A percentile compares a stretch with the other conserved stretches of the same genome.
Conservation (phyloP, 2,888 invertebrate species). For the Rhingia rostrata region DNA sequence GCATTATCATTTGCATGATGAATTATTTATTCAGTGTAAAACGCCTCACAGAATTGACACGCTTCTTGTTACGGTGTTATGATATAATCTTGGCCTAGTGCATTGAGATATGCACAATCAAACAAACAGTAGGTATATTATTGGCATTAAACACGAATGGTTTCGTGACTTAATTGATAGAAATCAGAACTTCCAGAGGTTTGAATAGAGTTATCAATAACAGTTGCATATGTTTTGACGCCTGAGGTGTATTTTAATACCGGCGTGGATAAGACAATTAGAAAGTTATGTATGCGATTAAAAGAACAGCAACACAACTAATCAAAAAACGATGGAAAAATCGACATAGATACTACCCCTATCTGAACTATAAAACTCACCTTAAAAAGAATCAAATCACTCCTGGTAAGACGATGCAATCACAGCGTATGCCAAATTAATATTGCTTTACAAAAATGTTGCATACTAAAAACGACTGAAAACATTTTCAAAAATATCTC, state of each 20-base stretch:
- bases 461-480: conserved; percentile 16
- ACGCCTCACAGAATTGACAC: conserved; percentile 56
- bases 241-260: neutral
- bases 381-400: conserved; percentile 15
- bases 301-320: too few species aligned
- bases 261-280: neutral
- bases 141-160: conserved; percentile 58
- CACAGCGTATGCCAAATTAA: neutral
- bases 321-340: neutral
- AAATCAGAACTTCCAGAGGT: conserved; percentile 24
- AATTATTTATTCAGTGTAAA: conserved; percentile 61
- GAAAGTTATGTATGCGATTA: neutral
- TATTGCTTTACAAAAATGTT: neutral
- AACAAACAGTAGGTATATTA: conserved; percentile 34
- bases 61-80: conserved; percentile 52
- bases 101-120: neutral
- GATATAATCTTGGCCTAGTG: conserved; percentile 2
- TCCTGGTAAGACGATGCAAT: neutral
- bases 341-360: neutral
- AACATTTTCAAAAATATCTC: conserved; percentile 24
- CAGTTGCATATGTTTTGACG: conserved; percentile 23
- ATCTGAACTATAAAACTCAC: conserved; percentile 4
- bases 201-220: conserved; percentile 9
- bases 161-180: conserved; percentile 62
- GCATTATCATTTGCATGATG: conserved; percentile 57